phyloP scores from a whole-genome alignment of 2,888 invertebrate species.

The Pyrgus malvae region DNA sequence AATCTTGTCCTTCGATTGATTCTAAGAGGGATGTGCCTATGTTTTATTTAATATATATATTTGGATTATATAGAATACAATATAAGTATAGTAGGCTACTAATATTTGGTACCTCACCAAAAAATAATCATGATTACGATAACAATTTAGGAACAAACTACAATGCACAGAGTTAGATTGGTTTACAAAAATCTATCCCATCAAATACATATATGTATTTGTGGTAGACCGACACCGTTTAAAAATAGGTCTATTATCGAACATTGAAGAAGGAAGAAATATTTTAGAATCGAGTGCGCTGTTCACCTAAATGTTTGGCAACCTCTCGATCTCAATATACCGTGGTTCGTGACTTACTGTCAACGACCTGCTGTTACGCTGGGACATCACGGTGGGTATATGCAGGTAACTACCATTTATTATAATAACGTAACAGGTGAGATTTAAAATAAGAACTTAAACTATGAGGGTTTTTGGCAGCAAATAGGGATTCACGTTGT shows the following conservation, averaged over 20 bases:
- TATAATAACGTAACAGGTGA: constrained; percentile 15
- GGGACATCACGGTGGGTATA: constrained; percentile 5
- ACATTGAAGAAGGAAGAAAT: constrained; percentile 9
- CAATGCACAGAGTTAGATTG: too few species aligned
- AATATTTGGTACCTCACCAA: too few species aligned
- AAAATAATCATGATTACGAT: too few species aligned
- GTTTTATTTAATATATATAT: too few species aligned
- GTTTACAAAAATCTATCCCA: too few species aligned
- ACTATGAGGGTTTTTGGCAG: neutral
- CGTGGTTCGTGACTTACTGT: constrained; percentile 22
- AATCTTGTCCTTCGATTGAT: too few species aligned
- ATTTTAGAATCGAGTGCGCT: constrained; percentile 14
- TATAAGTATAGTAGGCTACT: too few species aligned
- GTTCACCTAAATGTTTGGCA: constrained; percentile 23
- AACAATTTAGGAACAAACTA: too few species aligned
- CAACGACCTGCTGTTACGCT: constrained; percentile 22
- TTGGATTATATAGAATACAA: too few species aligned
- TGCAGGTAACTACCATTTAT: constrained; percentile 13
- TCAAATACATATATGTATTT: too few species aligned
- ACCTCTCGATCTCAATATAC: constrained; percentile 15
- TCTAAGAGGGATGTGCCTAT: too few species aligned
- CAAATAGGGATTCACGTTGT: too few species aligned
- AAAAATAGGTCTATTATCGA: constrained; percentile 11
- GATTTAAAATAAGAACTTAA: constrained; percentile 2
- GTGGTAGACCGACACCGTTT: neutral